Evolutionary conservation across 1,140 invertebrate genomes (phyloP), one percentile per base, ranked within the genome.

Genomic region (Pemphigus obesinymphae): DNA sequence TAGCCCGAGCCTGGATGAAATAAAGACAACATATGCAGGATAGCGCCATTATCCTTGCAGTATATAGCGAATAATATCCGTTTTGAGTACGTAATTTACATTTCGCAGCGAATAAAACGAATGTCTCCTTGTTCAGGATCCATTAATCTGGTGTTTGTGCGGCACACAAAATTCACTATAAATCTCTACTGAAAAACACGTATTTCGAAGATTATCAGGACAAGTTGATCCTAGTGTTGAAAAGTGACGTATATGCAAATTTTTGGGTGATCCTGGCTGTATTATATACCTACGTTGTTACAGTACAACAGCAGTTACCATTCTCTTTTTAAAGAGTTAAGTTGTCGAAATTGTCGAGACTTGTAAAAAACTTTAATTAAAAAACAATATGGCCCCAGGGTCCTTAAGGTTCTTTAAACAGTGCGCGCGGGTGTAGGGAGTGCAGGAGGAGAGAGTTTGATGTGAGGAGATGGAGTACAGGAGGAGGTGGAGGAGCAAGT

Each of bases 331-430:
- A 43, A 80, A 80, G 55, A 80, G 53, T 80, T 80, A 80, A 80
- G 50, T 80, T 80, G 76, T 80, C 76, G 53, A 80, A 80, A 80
- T 45, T 80, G 76, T 61, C 55, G 53, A 26, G 31, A 80, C 76
- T 80, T 61, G 76, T 61, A 80, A 80, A 80, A 80, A 80, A 80
- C 53, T 80, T 80, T 80, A 80, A 80, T 80, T 80, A 80, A 80
- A 80, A 80, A 80, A 80, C 50, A 80, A 80, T 80, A 80, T 80
- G 76, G 76, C 76, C 76, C 76, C 40, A n/a, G 76, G 76, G 76
- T 80, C 76, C 76, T 80, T 29, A 63, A 80, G 76, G 76, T 61
- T 80, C 76, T 61, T 80, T 63, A 78, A 80, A 80, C 50, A 80
- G 53, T 26, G 17, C 55, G 37, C 45, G 40, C 43, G 43, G 43